Evolutionary conservation across 2,888 invertebrate genomes (phyloP).

Genomic region (Pherbina coryleti): DNA sequence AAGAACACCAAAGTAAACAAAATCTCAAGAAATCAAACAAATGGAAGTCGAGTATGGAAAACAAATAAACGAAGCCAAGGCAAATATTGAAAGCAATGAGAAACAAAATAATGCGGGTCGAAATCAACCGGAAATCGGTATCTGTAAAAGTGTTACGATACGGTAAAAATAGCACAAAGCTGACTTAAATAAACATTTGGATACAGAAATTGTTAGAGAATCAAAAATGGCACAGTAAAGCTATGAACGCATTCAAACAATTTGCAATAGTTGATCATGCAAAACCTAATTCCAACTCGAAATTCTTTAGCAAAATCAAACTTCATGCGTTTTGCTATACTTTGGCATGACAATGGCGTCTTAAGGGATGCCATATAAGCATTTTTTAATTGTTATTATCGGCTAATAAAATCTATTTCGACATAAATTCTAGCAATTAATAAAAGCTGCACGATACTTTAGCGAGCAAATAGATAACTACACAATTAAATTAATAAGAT

Average conservation of each 20-base stretch:
- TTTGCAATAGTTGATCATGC: background rate
- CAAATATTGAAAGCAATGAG: background rate
- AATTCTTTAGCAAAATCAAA: background rate
- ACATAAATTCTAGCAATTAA: background rate
- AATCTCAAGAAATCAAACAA: slow-evolving; percentile 1
- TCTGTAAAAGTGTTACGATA: slow-evolving; percentile 11
- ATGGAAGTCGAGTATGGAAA: background rate
- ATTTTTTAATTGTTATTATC: slow-evolving; percentile 8
- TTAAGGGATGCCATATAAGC: slow-evolving; percentile 24
- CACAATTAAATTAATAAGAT: too few relatives aligned
- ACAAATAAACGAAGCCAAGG: background rate
- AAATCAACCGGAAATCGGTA: slow-evolving; percentile 25
- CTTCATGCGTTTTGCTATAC: background rate
- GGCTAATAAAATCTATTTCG: background rate
- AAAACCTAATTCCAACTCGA: background rate
- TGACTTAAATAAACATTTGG: background rate
- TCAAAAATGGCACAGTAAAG: background rate
- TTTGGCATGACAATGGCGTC: slow-evolving; percentile 7
- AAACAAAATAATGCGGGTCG: background rate
- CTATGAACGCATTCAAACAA: background rate
- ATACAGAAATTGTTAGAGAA: background rate
- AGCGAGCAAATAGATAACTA: background rate
- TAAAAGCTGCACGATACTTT: background rate
- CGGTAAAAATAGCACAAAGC: slow-evolving; percentile 2
- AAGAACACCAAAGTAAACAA: background rate